Evolutionary conservation across 1,140 invertebrate genomes (phyloP).

Genomic region (Gonioctena quinquepunctata): DNA sequence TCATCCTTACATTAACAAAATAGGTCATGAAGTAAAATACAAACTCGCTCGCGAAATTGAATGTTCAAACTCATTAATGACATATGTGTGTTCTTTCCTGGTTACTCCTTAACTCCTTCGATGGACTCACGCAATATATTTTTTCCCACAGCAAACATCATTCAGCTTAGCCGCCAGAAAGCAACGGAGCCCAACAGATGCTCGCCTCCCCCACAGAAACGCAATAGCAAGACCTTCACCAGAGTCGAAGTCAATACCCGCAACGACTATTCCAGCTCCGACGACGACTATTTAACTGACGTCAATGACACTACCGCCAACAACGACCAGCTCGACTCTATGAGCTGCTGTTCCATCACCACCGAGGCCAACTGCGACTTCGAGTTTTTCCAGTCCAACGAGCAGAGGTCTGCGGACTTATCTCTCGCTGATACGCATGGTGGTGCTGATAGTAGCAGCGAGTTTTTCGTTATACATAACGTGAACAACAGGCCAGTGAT

Average conservation of each 20-base stretch:
- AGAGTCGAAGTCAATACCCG: neutral
- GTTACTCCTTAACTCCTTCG: too few species aligned
- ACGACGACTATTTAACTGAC: constrained; percentile 56
- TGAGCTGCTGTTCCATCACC: constrained; percentile 65
- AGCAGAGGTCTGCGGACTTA: constrained; percentile 42
- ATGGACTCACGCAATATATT: too few species aligned
- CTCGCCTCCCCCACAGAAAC: neutral
- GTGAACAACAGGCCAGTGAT: constrained; percentile 7
- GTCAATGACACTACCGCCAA: constrained; percentile 54
- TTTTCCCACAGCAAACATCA: neutral
- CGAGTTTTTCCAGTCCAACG: constrained; percentile 62
- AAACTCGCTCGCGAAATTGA: too few species aligned
- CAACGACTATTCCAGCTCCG: constrained; percentile 42
- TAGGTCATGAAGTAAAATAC: too few species aligned
- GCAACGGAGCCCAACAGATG: neutral
- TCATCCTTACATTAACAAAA: too few species aligned
- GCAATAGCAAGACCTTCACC: neutral
- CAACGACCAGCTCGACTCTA: constrained; percentile 61
- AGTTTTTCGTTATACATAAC: neutral
- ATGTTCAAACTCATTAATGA: too few species aligned
- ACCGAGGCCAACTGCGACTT: constrained; percentile 71
- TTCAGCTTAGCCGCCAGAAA: neutral
- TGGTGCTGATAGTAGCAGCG: neutral
- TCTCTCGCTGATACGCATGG: neutral
- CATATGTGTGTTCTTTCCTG: too few species aligned